Evolutionary conservation across 2,113 vertebrate genomes (phyloP).

Genomic region (Perca flavescens): DNA sequence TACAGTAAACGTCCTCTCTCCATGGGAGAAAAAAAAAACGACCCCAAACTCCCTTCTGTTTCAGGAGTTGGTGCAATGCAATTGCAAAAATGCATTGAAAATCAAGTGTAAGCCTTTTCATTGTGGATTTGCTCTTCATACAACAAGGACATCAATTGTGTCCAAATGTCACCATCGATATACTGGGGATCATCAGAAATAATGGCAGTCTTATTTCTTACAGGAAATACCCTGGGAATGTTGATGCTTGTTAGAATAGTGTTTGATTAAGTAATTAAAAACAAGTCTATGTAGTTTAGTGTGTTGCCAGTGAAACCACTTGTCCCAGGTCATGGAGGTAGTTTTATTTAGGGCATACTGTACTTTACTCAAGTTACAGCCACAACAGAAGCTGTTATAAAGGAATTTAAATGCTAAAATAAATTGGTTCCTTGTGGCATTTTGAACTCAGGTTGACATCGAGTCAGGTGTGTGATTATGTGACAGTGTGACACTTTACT

Average conservation of each 20-base stretch:
- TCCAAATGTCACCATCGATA: neutral
- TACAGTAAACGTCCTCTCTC: neutral
- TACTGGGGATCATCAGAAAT: neutral
- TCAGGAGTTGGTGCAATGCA: neutral
- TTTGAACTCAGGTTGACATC: constrained; percentile 30
- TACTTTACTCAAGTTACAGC: neutral
- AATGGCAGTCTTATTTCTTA: neutral
- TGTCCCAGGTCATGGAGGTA: neutral
- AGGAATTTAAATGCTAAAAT: neutral
- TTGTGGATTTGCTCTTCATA: neutral
- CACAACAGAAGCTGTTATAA: neutral
- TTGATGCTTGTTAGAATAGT: neutral
- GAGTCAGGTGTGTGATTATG: constrained; percentile 25
- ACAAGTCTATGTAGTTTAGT: neutral
- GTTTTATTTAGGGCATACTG: neutral
- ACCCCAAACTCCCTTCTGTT: neutral
- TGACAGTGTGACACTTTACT: constrained; percentile 26
- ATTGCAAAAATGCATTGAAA: constrained; percentile 22
- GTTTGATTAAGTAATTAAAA: neutral
- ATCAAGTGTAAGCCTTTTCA: neutral
- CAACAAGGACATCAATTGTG: constrained; percentile 31
- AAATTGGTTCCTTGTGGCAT: constrained; percentile 1
- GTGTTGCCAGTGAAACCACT: neutral
- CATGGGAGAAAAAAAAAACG: neutral
- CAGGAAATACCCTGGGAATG: constrained; percentile 14